Evolutionary conservation across 2,113 vertebrate genomes (phyloP).

Genomic region (Orycteropus afer): DNA sequence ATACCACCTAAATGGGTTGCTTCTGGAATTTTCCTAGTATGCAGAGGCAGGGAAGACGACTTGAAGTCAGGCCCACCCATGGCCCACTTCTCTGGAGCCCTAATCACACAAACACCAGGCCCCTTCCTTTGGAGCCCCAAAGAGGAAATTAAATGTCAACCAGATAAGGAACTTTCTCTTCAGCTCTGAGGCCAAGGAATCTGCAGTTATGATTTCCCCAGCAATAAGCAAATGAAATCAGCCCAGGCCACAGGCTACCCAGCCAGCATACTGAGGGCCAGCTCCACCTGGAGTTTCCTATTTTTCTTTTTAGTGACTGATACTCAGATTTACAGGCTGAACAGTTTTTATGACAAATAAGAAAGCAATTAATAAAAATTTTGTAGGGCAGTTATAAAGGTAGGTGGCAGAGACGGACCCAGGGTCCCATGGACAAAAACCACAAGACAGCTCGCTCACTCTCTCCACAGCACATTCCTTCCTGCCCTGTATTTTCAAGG

Average conservation of each 20-base stretch:
- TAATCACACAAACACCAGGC: background rate
- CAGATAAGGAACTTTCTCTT: constrained; percentile 44
- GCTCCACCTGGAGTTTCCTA: background rate
- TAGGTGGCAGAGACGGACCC: background rate
- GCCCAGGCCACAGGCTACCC: background rate
- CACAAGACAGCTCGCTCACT: rapidly evolving
- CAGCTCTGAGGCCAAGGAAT: background rate
- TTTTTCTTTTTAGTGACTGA: background rate
- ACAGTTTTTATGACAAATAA: background rate
- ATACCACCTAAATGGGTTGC: too few relatives aligned
- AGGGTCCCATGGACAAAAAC: background rate
- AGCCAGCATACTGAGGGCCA: background rate
- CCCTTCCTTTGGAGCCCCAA: background rate
- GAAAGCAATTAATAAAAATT: background rate
- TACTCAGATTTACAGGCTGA: background rate
- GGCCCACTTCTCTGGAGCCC: background rate
- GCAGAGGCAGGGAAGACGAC: background rate
- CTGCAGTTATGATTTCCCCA: background rate
- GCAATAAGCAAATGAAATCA: rapidly evolving
- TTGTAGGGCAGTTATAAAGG: background rate
- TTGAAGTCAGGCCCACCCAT: background rate
- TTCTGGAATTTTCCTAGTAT: background rate
- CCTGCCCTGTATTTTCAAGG: background rate
- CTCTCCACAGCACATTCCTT: background rate
- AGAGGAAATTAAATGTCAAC: constrained; percentile 69